Evolutionary conservation across 2,113 vertebrate species (phyloP).

Genomic region (Eurypyga helias): DNA sequence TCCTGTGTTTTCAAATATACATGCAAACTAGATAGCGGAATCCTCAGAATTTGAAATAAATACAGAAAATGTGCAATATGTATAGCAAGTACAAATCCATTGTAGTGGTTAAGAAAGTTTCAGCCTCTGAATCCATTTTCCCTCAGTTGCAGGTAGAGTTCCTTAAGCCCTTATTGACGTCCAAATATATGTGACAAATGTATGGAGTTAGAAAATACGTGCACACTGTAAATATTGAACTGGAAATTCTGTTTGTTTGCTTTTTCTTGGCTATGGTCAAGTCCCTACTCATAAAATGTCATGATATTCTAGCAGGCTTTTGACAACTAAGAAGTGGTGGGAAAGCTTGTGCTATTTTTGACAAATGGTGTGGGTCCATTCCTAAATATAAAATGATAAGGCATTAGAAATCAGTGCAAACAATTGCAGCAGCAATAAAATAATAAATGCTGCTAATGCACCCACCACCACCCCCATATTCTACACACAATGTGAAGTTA

Average conservation of each 20-base stretch:
- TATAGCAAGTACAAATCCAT: background rate
- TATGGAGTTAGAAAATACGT: background rate
- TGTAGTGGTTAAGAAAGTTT: background rate
- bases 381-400: background rate
- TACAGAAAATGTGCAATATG: fast-evolving
- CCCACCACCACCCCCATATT: background rate
- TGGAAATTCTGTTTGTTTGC: background rate
- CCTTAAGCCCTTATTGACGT: background rate
- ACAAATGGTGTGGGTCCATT: background rate
- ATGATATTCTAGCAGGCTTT: background rate
- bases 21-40: background rate
- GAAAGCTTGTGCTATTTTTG: background rate
- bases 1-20: background rate
- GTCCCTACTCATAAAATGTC: background rate
- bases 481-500: background rate
- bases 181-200: background rate
- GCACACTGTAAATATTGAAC: background rate
- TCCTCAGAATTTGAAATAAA: background rate
- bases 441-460: background rate
- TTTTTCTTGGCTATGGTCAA: background rate
- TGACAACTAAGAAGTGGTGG: background rate
- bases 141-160: background rate
- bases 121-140: background rate
- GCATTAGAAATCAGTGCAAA: background rate
- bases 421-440: background rate